Evolutionary conservation across 2,797 vertebrate species (phyloP).

Genomic region (Anabacerthia variegaticeps): DNA sequence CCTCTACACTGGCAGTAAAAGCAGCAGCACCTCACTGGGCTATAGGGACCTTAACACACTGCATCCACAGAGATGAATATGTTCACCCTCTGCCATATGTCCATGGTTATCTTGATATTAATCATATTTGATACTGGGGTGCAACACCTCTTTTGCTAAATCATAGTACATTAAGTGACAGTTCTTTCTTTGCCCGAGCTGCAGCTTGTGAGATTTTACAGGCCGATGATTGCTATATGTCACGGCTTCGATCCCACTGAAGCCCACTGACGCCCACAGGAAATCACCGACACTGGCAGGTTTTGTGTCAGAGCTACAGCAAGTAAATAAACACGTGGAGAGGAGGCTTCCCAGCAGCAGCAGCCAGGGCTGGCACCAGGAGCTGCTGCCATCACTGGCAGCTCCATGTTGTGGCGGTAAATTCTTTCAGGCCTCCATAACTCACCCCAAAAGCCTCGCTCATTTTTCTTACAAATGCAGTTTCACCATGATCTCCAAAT

Average conservation of each 20-base stretch:
- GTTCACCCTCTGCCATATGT: neutral
- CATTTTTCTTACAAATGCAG: slow-evolving; percentile 44
- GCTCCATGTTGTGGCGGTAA: neutral
- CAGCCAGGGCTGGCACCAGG: neutral
- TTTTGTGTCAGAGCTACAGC: neutral
- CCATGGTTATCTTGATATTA: neutral
- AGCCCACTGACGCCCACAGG: neutral
- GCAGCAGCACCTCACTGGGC: neutral
- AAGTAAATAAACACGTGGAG: neutral
- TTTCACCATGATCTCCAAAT: slow-evolving; percentile 27
- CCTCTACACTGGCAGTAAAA: neutral
- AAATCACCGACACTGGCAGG: rapidly evolving
- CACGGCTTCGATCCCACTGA: neutral
- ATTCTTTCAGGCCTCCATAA: neutral
- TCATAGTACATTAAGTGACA: rapidly evolving
- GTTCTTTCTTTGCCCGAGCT: neutral
- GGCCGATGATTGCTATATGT: neutral
- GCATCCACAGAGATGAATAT: neutral
- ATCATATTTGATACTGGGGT: neutral
- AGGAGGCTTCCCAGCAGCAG: neutral
- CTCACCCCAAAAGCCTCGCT: neutral
- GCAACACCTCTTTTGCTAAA: neutral
- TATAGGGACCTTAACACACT: neutral
- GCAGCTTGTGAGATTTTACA: neutral
- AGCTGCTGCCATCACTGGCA: neutral